Conservation (phyloP, 2,888 invertebrate genomes). For the Xanthia icteritia region DNA sequence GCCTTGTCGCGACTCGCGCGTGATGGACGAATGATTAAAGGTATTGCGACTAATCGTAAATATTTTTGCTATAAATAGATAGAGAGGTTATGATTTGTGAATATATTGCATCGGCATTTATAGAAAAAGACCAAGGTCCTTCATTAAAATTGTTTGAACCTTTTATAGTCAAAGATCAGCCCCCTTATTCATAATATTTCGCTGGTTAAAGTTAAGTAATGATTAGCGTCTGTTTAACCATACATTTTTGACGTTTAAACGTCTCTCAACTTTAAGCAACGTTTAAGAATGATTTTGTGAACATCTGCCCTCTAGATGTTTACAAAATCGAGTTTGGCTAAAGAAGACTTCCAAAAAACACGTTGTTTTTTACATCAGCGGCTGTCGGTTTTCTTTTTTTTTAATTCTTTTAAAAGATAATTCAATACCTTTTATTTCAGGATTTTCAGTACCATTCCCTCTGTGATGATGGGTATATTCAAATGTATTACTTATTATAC, state of each 20-base stretch:
- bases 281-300: no score
- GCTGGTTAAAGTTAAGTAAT: no score
- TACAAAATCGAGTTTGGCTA: not conserved
- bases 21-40: slow-evolving; percentile 62
- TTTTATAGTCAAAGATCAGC: not conserved
- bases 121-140: not conserved
- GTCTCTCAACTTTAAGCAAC: no score
- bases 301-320: no score
- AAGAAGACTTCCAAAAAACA: not conserved
- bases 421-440: not conserved
- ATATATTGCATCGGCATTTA: not conserved
- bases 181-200: no score
- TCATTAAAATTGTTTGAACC: not conserved
- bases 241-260: no score
- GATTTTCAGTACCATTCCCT: no score
- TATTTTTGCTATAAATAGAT: slow-evolving; percentile 41
- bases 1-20: slow-evolving; percentile 52
- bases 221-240: no score
- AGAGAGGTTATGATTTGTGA: not conserved
- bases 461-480: not conserved
- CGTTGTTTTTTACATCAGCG: not conserved
- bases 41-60: slow-evolving; percentile 47
- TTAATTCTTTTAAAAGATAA: not conserved
- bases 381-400: not conserved
- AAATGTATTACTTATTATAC: not conserved